Percentiles rank a stretch among this genome's conserved stretches.
Conservation (phyloP, 2,888 invertebrate genomes). For the Abrostola triplasia region DNA sequence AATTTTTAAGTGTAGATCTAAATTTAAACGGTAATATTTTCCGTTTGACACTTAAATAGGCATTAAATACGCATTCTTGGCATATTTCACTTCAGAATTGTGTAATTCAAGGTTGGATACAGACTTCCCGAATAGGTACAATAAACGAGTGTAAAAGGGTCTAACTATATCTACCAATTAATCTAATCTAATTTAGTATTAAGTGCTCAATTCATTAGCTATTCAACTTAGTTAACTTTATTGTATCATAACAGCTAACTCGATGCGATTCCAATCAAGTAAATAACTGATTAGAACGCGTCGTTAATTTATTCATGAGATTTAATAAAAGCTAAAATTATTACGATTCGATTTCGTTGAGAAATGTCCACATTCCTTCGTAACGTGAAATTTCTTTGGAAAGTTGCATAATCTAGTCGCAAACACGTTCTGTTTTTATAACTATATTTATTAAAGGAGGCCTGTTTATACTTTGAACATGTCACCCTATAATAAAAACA, state of each 20-base stretch:
- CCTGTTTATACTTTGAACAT: background rate
- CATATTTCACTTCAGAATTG: too few species aligned
- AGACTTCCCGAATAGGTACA: too few species aligned
- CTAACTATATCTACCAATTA: too few species aligned
- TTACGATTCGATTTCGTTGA: slow-evolving; percentile 48
- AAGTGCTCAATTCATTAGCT: slow-evolving; percentile 21
- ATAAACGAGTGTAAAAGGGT: too few species aligned
- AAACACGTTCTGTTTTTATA: slow-evolving; percentile 21
- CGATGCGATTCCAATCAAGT: slow-evolving; percentile 47
- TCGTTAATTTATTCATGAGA: slow-evolving; percentile 54
- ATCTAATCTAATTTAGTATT: too few species aligned
- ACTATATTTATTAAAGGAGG: slow-evolving; percentile 9
- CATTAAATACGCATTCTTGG: too few species aligned
- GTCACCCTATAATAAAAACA: background rate
- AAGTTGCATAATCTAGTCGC: slow-evolving; percentile 40
- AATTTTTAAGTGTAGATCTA: too few species aligned
- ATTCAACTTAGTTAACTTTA: slow-evolving; percentile 35
- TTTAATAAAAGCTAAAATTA: slow-evolving; percentile 33
- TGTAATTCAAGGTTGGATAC: too few species aligned
- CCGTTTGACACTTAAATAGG: too few species aligned
- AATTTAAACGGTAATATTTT: too few species aligned
- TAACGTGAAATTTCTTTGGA: slow-evolving; percentile 46
- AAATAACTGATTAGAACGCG: slow-evolving; percentile 42
- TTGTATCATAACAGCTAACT: slow-evolving; percentile 27
- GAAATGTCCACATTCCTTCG: slow-evolving; percentile 29